Conservation (phyloP, 53 echinoderm and acorn worm genomes). For the Paelopatides confundens region DNA sequence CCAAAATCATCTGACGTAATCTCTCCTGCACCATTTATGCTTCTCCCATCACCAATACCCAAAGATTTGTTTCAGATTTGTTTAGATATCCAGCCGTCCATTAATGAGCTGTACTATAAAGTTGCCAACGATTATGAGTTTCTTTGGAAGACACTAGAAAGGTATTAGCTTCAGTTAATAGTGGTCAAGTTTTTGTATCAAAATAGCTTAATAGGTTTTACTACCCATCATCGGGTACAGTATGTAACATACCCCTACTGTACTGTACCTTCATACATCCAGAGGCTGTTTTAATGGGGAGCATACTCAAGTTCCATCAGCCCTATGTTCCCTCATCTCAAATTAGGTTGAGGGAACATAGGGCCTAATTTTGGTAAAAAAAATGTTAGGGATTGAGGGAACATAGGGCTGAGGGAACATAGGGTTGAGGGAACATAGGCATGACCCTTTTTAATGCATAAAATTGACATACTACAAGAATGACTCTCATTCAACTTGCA, state of each 20-base stretch:
- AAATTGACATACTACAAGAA: no score
- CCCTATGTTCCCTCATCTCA: no score
- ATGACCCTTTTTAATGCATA: no score
- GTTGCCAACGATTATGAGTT: conserved; percentile 86
- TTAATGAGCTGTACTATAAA: conserved; percentile 76
- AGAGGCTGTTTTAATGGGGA: neutral
- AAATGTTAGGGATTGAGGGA: no score
- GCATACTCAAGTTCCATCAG: neutral
- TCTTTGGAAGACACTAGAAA: conserved; percentile 66
- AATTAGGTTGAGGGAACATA: no score
- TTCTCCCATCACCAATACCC: conserved; percentile 85
- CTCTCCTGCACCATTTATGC: conserved; percentile 75
- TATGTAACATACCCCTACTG: neutral
- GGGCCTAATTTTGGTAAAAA: no score
- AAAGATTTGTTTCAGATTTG: conserved; percentile 66
- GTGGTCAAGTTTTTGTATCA: no score
- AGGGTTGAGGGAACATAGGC: no score
- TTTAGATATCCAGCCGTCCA: conserved; percentile 34
- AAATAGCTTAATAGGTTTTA: no score
- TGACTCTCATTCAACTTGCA: no score
- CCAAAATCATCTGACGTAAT: conserved; percentile 54
- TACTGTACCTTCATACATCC: neutral
- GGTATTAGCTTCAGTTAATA: no score
- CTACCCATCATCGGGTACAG: neutral
- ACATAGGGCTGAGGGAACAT: no score